Conservation (phyloP, 2,113 vertebrate species). For the Onychostruthus taczanowskii region DNA sequence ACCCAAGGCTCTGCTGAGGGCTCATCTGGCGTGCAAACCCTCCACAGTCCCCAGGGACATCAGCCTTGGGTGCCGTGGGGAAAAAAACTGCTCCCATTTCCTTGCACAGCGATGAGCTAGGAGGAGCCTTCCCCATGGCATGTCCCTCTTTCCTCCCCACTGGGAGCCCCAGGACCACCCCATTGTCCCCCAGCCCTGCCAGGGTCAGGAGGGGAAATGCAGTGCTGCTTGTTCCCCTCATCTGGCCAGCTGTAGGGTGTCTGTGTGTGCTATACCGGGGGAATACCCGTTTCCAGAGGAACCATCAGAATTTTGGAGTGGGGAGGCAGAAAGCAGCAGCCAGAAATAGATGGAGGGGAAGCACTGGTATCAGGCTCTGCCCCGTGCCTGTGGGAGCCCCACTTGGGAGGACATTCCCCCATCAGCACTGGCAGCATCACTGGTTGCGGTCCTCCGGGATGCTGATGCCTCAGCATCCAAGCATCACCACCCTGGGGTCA, state of each 20-base stretch:
- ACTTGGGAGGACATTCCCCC: neutral
- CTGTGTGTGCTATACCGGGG: rapidly evolving
- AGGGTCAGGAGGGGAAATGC: neutral
- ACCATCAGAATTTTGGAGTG: neutral
- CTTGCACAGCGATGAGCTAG: rapidly evolving
- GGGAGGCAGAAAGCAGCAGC: neutral
- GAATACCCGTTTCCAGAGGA: neutral
- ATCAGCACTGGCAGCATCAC: neutral
- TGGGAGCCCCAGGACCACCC: neutral
- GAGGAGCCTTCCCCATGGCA: neutral
- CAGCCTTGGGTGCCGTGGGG: rapidly evolving
- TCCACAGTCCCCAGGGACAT: rapidly evolving
- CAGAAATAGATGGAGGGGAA: conserved; percentile 24
- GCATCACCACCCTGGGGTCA: neutral
- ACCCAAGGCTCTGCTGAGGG: neutral
- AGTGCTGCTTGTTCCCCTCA: neutral
- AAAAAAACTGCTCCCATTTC: neutral
- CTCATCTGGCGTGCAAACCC: neutral
- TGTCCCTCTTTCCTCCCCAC: neutral
- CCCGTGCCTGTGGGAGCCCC: rapidly evolving
- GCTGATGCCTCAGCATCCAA: neutral
- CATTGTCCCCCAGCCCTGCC: neutral
- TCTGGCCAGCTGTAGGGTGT: neutral
- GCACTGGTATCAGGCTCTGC: neutral
- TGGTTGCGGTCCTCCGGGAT: rapidly evolving